Percentiles rank a stretch among this genome's conserved stretches.
Evolutionary conservation across 1,140 invertebrate species (phyloP).

Genomic region (Heliconius congener): DNA sequence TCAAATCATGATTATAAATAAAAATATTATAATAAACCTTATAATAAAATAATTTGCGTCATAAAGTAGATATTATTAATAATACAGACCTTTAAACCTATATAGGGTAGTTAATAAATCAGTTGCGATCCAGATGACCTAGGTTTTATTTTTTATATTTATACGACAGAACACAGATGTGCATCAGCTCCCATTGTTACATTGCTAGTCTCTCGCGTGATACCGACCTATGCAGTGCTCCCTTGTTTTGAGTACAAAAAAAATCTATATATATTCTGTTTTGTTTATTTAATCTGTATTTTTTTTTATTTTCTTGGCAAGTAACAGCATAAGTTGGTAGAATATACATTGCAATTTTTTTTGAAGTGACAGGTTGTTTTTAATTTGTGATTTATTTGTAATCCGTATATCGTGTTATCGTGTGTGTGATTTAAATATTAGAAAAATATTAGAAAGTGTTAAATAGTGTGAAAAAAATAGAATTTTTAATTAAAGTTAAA

Average conservation of each 20-base stretch:
- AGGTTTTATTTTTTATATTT: slow-evolving; percentile 29
- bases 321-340: background rate
- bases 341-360: background rate
- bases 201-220: slow-evolving; percentile 29
- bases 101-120: background rate
- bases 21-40: background rate
- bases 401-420: no score
- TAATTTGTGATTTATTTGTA: no score
- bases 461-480: no score
- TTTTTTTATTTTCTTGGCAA: background rate
- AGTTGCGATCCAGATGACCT: slow-evolving; percentile 19
- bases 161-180: slow-evolving; percentile 24
- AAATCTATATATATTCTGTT: slow-evolving; percentile 18
- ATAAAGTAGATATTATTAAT: background rate
- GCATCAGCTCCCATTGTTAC: slow-evolving; percentile 5
- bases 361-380: background rate
- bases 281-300: slow-evolving; percentile 11
- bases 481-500: no score
- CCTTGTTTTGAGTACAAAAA: background rate
- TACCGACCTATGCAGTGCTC: slow-evolving; percentile 33
- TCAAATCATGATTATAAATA: background rate
- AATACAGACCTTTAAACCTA: background rate
- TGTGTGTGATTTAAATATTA: no score
- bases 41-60: background rate
- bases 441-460: no score